Conservation (phyloP, 2,113 vertebrate species). For the Pelvicachromis taeniatus region DNA sequence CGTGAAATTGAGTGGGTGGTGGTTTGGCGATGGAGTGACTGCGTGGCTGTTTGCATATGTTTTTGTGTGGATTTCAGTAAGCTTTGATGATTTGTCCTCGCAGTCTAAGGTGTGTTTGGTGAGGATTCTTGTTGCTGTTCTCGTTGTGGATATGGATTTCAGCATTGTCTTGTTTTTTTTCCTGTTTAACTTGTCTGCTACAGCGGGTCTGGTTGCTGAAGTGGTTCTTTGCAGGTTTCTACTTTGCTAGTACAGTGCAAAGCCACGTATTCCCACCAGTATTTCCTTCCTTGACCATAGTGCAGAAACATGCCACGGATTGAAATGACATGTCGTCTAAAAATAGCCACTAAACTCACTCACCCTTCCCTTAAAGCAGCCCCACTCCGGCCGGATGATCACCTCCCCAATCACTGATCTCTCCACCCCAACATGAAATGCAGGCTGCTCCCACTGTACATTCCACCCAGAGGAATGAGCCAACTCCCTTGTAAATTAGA, state of each 20-base stretch:
- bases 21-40: neutral
- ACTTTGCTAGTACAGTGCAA: neutral
- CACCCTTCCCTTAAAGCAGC: conserved; percentile 40
- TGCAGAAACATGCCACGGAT: conserved; percentile 14
- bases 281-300: conserved; percentile 14
- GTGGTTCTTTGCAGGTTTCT: neutral
- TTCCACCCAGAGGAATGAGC: conserved; percentile 62
- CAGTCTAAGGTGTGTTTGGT: neutral
- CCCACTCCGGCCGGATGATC: conserved; percentile 37
- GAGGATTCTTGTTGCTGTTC: neutral
- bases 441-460: conserved; percentile 61
- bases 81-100: neutral
- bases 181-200: neutral
- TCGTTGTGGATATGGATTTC: neutral
- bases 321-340: conserved; percentile 57
- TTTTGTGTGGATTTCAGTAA: neutral
- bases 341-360: conserved; percentile 68
- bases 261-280: neutral
- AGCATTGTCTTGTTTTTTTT: neutral
- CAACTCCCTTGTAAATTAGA: conserved; percentile 54
- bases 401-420: conserved; percentile 17
- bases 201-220: neutral
- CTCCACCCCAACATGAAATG: conserved; percentile 67
- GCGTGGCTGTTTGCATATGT: conserved; percentile 12
- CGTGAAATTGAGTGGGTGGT: neutral